These are phyloP conservation scores for Cavia aperea DNA, from an alignment of 2,113 vertebrate genomes.

Conservation along the genomic window DNA sequence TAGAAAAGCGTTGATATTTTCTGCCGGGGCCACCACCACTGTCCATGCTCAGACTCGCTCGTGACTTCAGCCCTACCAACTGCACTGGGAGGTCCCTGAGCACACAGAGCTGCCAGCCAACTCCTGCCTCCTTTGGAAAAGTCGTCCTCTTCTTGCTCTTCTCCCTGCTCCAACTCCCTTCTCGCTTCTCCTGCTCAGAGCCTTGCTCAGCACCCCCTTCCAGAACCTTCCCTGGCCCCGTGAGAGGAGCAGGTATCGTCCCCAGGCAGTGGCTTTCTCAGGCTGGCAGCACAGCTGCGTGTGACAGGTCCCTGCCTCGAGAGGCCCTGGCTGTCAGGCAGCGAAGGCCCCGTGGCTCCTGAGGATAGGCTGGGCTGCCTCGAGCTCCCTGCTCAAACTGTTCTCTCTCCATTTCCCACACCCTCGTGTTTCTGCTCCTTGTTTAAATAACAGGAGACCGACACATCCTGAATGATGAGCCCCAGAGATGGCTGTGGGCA, in stretches of 20 bases:
- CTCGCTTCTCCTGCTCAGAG: not conserved
- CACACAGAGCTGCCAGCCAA: no score
- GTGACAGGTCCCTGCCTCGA: not conserved
- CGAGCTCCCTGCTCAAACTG: not conserved
- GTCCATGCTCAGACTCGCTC: not conserved
- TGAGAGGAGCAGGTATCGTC: not conserved
- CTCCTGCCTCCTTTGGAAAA: not conserved
- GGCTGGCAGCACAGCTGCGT: not conserved
- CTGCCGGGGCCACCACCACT: not conserved
- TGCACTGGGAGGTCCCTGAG: not conserved
- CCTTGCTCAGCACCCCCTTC: not conserved
- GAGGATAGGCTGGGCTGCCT: not conserved
- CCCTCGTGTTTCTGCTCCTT: not conserved
- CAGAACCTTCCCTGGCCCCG: not conserved
- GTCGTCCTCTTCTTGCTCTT: not conserved
- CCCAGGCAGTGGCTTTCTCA: not conserved
- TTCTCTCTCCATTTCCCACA: not conserved
- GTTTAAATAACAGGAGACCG: not conserved
- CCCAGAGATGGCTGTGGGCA: not conserved
- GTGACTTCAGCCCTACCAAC: no score
- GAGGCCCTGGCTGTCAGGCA: no score
- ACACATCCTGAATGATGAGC: not conserved
- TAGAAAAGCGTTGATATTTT: not conserved
- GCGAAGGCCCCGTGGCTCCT: rapidly evolving
- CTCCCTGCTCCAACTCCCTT: not conserved